Evolutionary conservation across 2,888 invertebrate species (phyloP).

Genomic region (Pseudolycoriella hygida): DNA sequence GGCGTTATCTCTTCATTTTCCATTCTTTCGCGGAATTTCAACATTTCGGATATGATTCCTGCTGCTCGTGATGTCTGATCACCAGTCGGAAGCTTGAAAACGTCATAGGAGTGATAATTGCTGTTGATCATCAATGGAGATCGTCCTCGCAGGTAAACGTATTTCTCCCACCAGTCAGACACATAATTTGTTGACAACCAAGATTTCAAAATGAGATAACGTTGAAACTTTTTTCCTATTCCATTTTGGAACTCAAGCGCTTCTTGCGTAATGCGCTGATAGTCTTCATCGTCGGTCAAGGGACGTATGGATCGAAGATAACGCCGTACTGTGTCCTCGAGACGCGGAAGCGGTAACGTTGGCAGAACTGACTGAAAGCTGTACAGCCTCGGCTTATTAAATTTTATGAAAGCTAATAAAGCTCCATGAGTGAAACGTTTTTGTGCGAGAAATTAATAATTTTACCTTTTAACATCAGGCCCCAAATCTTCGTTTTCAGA

Average conservation of each 20-base stretch:
- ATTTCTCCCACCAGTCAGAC: conserved; percentile 99
- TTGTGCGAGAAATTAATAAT: too few species aligned
- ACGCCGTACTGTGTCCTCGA: conserved; percentile 74
- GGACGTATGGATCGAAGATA: conserved; percentile 88
- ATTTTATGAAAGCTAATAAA: conserved; percentile 42
- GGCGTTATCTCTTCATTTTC: conserved; percentile 92
- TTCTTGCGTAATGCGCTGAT: conserved; percentile 60
- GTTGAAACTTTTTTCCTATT: conserved; percentile 80
- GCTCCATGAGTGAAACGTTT: background rate
- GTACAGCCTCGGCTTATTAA: conserved; percentile 82
- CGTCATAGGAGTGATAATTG: conserved; percentile 94
- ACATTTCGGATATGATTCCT: conserved; percentile 64
- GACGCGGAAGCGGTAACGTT: conserved; percentile 71
- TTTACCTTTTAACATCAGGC: conserved; percentile 44
- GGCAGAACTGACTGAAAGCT: conserved; percentile 96
- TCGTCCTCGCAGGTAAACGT: conserved; percentile 88
- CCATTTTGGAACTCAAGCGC: conserved; percentile 75
- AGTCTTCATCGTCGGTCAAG: conserved; percentile 68
- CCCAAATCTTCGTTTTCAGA: conserved; percentile 77
- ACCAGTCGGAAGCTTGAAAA: conserved; percentile 55
- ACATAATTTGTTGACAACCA: conserved; percentile 95
- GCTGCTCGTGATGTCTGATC: conserved; percentile 83
- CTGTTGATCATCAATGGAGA: conserved; percentile 96
- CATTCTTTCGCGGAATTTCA: conserved; percentile 72
- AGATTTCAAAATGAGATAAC: conserved; percentile 90